Evolutionary conservation across 2,113 vertebrate species (phyloP).

Genomic region (Coracopsis vasa): DNA sequence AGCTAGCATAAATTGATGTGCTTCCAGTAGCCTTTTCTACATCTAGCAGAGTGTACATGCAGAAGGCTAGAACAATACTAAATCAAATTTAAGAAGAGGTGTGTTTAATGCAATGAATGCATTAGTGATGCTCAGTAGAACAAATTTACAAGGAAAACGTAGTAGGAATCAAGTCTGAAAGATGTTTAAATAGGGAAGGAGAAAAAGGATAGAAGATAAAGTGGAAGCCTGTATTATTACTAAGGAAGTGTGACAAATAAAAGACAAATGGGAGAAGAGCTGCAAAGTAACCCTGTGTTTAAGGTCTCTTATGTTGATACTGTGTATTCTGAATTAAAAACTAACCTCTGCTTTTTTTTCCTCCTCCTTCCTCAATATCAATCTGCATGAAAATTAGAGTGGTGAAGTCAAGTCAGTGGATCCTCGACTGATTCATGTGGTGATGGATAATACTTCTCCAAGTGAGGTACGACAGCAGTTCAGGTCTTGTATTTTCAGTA

Average conservation of each 20-base stretch:
- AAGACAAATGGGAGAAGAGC: not conserved
- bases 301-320: not conserved
- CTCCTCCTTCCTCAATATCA: not conserved
- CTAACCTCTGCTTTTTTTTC: not conserved
- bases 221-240: not conserved
- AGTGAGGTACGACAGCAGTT: conserved; percentile 70
- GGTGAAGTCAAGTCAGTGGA: conserved; percentile 91
- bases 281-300: not conserved
- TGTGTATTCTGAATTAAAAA: not conserved
- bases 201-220: not conserved
- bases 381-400: conserved; percentile 72
- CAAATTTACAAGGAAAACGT: not conserved
- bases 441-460: conserved; percentile 75
- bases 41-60: not conserved
- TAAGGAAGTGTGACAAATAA: not conserved
- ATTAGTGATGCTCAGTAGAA: not conserved
- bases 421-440: conserved; percentile 93
- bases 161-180: not conserved
- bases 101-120: not conserved
- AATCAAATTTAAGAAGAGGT: not conserved
- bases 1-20: not conserved
- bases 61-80: not conserved
- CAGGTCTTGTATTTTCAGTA: not conserved
- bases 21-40: not conserved
- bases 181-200: not conserved